A percentile compares a stretch with the other conserved stretches of the same genome.
Conservation (phyloP, 1,140 invertebrate genomes). For the Drosophila subpulchrella region DNA sequence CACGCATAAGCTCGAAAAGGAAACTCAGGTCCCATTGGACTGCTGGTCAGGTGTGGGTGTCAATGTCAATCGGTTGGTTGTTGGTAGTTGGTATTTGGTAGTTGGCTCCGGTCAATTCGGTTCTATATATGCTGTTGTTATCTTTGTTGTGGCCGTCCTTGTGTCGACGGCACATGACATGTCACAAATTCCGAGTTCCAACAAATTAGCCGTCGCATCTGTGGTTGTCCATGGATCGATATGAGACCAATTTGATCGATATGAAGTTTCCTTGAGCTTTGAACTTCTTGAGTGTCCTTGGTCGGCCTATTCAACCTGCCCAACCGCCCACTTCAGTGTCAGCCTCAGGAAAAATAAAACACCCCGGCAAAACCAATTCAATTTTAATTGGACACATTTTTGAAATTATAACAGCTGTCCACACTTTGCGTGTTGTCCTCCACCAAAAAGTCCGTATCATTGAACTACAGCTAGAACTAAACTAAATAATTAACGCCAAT, state of each 20-base stretch:
- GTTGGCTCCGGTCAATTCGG: slow-evolving; percentile 15
- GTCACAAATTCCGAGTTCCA: slow-evolving; percentile 57
- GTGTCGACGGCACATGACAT: slow-evolving; percentile 61
- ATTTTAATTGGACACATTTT: slow-evolving; percentile 62
- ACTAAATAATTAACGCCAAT: slow-evolving; percentile 62
- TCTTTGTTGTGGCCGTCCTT: slow-evolving; percentile 46
- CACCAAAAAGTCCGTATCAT: slow-evolving; percentile 6
- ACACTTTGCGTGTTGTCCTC: slow-evolving; percentile 14
- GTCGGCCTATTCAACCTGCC: slow-evolving; percentile 33
- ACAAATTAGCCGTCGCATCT: slow-evolving; percentile 70
- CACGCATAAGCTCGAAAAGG: slow-evolving; percentile 55
- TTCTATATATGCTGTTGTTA: slow-evolving; percentile 9
- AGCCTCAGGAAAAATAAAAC: neutral
- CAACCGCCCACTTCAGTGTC: neutral
- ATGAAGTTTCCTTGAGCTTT: slow-evolving; percentile 52
- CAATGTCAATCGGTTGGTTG: slow-evolving; percentile 44
- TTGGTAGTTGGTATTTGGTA: neutral
- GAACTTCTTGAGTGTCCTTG: slow-evolving; percentile 73
- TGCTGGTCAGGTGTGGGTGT: slow-evolving; percentile 35
- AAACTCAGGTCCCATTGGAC: slow-evolving; percentile 31
- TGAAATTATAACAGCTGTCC: slow-evolving; percentile 72
- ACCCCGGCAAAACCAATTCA: slow-evolving; percentile 34
- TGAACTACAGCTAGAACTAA: slow-evolving; percentile 16
- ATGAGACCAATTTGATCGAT: slow-evolving; percentile 69
- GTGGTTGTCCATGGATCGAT: slow-evolving; percentile 58